Conservation (phyloP, 2,113 vertebrate species). For the Procavia capensis region DNA sequence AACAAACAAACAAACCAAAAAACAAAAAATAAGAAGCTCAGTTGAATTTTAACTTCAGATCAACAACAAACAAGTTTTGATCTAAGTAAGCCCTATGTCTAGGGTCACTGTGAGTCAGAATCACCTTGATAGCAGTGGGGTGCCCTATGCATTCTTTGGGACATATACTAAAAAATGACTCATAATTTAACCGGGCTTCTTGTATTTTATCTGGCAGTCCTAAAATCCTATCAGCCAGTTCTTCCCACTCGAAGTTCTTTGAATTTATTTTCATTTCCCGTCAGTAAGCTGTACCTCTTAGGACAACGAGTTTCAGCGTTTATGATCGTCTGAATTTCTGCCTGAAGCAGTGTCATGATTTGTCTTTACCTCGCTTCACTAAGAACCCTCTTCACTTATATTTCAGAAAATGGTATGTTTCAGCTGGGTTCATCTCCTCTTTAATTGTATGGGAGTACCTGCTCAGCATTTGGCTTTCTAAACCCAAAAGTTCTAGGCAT, state of each 20-base stretch:
- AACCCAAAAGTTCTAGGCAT: background rate
- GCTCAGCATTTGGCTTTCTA: background rate
- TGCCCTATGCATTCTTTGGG: background rate
- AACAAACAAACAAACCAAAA: too few relatives aligned
- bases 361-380: background rate
- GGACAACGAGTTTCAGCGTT: background rate
- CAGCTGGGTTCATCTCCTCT: background rate
- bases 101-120: too few relatives aligned
- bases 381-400: background rate
- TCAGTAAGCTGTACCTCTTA: background rate
- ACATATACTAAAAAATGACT: background rate
- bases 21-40: background rate
- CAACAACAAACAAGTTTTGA: background rate
- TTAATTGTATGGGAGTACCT: background rate
- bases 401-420: background rate
- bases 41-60: slow-evolving; percentile 4
- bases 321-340: background rate
- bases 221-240: background rate
- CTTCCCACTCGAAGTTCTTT: background rate
- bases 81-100: too few relatives aligned
- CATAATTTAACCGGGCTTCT: background rate
- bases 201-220: background rate
- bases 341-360: background rate
- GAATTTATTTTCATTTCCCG: background rate
- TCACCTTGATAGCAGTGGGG: too few relatives aligned